A percentile compares a stretch with the other conserved stretches of the same genome.
These are phyloP conservation scores for Amphipoea oculea DNA, from an alignment of 2,888 invertebrate genomes.

Conservation along the genomic window DNA sequence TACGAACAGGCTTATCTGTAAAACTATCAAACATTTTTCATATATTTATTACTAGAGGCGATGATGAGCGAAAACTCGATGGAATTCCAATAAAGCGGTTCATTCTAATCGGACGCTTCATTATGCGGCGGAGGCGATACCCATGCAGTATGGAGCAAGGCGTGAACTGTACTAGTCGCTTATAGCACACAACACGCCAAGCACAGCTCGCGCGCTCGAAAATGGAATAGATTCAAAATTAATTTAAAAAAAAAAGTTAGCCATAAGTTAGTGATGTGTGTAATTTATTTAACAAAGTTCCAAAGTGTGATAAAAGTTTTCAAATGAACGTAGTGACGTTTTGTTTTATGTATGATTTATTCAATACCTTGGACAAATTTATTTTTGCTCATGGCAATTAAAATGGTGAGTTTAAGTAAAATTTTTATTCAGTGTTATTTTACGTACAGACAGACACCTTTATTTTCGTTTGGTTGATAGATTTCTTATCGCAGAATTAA, in stretches of 20 bases:
- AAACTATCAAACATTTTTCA: constrained; percentile 54
- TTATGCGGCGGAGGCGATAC: constrained; percentile 57
- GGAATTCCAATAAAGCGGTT: constrained; percentile 74
- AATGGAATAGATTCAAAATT: constrained; percentile 67
- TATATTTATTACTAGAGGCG: constrained; percentile 58
- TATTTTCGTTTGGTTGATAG: constrained; percentile 16
- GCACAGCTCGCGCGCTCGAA: constrained; percentile 65
- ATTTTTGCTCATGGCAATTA: constrained; percentile 89
- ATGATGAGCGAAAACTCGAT: constrained; percentile 76
- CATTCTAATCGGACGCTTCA: constrained; percentile 66
- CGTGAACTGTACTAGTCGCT: constrained; percentile 77
- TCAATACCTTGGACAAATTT: constrained; percentile 88
- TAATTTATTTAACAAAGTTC: constrained; percentile 63
- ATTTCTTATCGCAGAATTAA: constrained; percentile 57
- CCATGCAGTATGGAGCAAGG: constrained; percentile 77
- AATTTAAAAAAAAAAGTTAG: constrained; percentile 53
- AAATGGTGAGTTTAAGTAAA: constrained; percentile 84
- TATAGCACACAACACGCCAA: constrained; percentile 62
- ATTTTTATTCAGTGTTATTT: constrained; percentile 36
- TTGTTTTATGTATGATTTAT: constrained; percentile 90
- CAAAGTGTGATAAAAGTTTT: constrained; percentile 78
- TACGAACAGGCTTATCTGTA: constrained; percentile 47
- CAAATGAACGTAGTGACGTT: constrained; percentile 86
- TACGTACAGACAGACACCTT: constrained; percentile 6
- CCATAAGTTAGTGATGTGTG: constrained; percentile 62